Base-by-base conservation (phyloP, 2,888 invertebrate genomes). In the Ophonus ardosiacus region DNA sequence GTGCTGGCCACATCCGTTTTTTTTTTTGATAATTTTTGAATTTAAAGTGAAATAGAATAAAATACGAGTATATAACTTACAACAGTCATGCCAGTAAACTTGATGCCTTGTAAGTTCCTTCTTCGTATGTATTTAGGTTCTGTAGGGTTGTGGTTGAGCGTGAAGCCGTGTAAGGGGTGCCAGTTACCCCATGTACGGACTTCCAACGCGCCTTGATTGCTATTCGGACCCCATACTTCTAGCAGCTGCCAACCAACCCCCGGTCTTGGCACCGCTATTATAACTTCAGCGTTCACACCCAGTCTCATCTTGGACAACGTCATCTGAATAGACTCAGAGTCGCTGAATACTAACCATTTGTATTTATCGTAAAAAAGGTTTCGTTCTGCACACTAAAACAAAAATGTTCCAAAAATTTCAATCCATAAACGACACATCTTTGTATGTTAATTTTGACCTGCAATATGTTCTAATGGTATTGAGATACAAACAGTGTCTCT, bases 271-370 rank as follows among this genome's bases (percentile, higher is more conserved):
- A 43, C 6, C 4, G 51, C 84, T 56, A 78, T 31, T 24, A 51
- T 78, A 78, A 84, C 78, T 84, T 84, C 84, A 15, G 78, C 43
- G 13, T 78, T 84, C 3, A 84, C 84, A 63, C 63, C 15, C 21
- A 84, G 21, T 15, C 21, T 17, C 24, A 65, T n/a, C 1, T 63
- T 4, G 10, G 38, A 4, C 43, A 83, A 59, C 8, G 74, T 83
- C 7, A 40, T 40, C 57, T 74, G 38, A 18, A 82, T 31, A 7
- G 51, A 57, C 3, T 59, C 38, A 78, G 43, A 31, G 8, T 38
- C 21, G 10, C 51, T 65, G 31, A 84, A 84, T 78, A 84, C 78
- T 6, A 84, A 13, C 84, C 84, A 84, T 63, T 38, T 31, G 51
- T 78, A 84, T 61, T 84, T 84, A 21, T 84, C 84, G 51, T n/a